Conservation (phyloP, 2,797 vertebrate genomes). For the Lepidocolaptes lacrymiger region DNA sequence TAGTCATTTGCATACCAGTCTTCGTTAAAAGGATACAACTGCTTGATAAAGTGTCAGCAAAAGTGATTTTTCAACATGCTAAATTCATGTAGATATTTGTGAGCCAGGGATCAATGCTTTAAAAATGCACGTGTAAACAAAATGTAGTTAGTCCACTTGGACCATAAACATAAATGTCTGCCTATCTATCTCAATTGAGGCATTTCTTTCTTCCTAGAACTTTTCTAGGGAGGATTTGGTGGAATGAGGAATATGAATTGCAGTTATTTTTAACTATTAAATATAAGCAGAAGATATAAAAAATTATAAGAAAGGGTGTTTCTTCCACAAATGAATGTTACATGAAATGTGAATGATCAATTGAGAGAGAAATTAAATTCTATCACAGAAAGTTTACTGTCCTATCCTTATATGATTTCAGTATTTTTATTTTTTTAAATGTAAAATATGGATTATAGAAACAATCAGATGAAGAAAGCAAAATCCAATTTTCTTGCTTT, state of each 20-base stretch:
- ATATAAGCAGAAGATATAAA: neutral
- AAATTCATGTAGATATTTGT: neutral
- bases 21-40: neutral
- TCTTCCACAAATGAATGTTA: neutral
- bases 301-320: neutral
- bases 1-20: neutral
- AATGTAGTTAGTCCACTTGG: neutral
- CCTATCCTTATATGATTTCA: neutral
- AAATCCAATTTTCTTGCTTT: neutral
- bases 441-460: neutral
- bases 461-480: neutral
- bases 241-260: neutral
- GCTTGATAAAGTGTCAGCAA: neutral
- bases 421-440: neutral
- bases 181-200: neutral
- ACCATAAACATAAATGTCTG: neutral
- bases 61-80: neutral
- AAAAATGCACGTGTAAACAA: neutral
- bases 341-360: neutral
- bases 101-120: neutral
- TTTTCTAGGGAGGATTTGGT: neutral
- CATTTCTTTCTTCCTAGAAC: neutral
- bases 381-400: neutral
- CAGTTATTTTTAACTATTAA: neutral
- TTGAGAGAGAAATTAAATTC: neutral